phyloP scores from a whole-genome alignment of 1,140 invertebrate species.

The Cotesia typhae region DNA sequence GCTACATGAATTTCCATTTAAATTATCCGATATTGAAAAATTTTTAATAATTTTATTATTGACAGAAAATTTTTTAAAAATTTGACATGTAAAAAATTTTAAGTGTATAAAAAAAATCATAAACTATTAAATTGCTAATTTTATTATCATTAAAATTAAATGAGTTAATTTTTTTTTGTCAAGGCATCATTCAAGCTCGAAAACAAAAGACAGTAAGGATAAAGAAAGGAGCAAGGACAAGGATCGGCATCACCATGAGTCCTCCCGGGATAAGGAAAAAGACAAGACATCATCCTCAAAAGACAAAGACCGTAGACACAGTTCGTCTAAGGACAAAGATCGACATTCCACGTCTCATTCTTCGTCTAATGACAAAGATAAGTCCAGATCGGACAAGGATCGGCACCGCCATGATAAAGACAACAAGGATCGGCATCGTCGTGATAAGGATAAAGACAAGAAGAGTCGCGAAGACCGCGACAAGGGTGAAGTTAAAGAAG shows the following conservation, averaged over 20 bases:
- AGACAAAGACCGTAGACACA: conserved; percentile 67
- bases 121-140: too few species aligned
- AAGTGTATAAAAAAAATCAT: too few species aligned
- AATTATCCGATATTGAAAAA: too few species aligned
- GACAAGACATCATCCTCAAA: conserved; percentile 63
- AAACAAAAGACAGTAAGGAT: conserved; percentile 49
- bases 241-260: conserved; percentile 63
- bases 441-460: conserved; percentile 62
- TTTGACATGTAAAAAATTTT: too few species aligned
- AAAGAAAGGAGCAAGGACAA: conserved; percentile 59
- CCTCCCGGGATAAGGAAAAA: conserved; percentile 66
- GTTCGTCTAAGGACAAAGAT: conserved; percentile 62
- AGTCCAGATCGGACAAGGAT: conserved; percentile 64
- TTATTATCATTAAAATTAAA: too few species aligned
- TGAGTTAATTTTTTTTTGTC: background rate
- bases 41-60: too few species aligned
- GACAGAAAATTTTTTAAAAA: too few species aligned
- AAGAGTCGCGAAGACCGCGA: conserved; percentile 54
- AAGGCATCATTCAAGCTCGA: conserved; percentile 30
- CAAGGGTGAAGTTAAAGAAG: conserved; percentile 55
- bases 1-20: too few species aligned
- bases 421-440: conserved; percentile 66
- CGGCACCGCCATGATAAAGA: conserved; percentile 64
- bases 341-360: conserved; percentile 50
- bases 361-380: conserved; percentile 60